phyloP scores from a whole-genome alignment of 2,888 invertebrate genomes.

The Noctua fimbriata region DNA sequence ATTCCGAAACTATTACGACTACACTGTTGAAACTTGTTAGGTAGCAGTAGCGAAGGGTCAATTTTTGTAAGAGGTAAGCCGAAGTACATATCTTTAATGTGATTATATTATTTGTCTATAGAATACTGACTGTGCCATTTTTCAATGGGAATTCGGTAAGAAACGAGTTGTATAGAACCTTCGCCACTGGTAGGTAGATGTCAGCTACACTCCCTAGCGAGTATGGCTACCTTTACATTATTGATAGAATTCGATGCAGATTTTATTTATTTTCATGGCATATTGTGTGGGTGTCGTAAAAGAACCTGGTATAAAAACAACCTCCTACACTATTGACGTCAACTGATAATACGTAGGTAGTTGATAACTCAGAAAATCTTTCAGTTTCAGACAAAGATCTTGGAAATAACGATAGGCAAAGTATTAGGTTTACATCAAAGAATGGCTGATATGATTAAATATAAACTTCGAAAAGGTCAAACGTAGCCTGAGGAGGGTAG shows the following conservation, averaged over 20 bases:
- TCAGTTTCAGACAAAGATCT: neutral
- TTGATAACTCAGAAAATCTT: neutral
- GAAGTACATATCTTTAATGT: too few relatives aligned
- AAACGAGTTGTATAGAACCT: too few relatives aligned
- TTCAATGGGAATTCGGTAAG: too few relatives aligned
- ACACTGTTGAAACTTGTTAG: too few relatives aligned
- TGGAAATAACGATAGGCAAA: neutral
- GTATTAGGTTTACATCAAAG: neutral
- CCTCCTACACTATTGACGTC: constrained; percentile 16
- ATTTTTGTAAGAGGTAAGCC: too few relatives aligned
- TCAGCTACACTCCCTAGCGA: too few relatives aligned
- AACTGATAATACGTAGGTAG: constrained; percentile 5
- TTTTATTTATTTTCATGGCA: constrained; percentile 1
- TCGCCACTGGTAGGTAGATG: too few relatives aligned
- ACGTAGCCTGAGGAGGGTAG: constrained; percentile 4
- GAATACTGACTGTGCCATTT: too few relatives aligned
- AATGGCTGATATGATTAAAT: constrained; percentile 11
- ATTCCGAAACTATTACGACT: too few relatives aligned
- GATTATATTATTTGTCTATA: too few relatives aligned
- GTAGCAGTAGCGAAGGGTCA: too few relatives aligned
- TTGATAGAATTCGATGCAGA: neutral
- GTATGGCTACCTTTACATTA: neutral
- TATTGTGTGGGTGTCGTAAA: neutral
- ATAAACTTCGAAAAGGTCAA: constrained; percentile 9
- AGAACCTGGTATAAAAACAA: neutral